phyloP scores from a whole-genome alignment of 2,888 invertebrate genomes.

The Agrilus biguttatus region DNA sequence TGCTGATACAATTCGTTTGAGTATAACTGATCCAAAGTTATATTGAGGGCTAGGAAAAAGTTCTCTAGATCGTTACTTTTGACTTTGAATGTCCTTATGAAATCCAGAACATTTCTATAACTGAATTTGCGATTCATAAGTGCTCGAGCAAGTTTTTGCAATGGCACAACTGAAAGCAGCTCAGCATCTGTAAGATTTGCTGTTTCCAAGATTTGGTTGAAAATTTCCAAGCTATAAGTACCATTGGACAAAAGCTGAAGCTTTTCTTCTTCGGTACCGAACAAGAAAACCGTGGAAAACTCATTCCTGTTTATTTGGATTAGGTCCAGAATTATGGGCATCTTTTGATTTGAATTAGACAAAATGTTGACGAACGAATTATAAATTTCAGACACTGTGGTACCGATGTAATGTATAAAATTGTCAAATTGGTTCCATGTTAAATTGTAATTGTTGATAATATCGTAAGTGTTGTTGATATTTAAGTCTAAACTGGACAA shows the following conservation, averaged over 20 bases:
- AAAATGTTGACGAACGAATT: conserved; percentile 5
- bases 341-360: conserved; percentile 1
- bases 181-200: conserved; percentile 5
- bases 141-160: conserved; percentile 2
- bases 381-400: conserved; percentile 5
- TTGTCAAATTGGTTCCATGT: background rate
- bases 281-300: conserved; percentile 5
- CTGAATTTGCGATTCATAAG: background rate
- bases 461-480: background rate
- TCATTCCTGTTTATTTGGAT: conserved; percentile 7
- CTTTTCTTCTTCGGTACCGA: conserved; percentile 6
- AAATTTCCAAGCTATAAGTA: conserved; percentile 7
- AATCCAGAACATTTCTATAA: background rate
- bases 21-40: conserved; percentile 4
- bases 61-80: conserved; percentile 1
- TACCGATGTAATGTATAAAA: conserved; percentile 2
- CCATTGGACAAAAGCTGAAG: conserved; percentile 7
- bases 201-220: conserved; percentile 3
- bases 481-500: conserved; percentile 2
- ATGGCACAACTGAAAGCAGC: conserved; percentile 4
- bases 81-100: conserved; percentile 4
- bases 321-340: conserved; percentile 3
- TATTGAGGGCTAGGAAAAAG: conserved; percentile 5
- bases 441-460: conserved; percentile 1
- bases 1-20: conserved; percentile 4